phyloP scores from a whole-genome alignment of 2,113 vertebrate species.

The Microtus ochrogaster region DNA sequence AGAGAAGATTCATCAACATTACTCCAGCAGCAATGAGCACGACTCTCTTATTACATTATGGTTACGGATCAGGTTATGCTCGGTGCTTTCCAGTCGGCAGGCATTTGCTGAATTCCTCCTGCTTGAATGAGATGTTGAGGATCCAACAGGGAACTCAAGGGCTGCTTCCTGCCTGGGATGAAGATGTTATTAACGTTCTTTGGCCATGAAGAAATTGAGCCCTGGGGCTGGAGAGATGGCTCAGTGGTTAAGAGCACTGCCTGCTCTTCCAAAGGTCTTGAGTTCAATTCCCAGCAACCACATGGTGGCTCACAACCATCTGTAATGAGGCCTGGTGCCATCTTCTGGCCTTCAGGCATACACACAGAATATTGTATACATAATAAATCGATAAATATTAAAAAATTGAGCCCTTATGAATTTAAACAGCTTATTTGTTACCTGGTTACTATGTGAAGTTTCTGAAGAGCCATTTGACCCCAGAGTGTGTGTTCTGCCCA shows the following conservation, averaged over 20 bases:
- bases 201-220: neutral
- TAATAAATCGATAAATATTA: too few species aligned
- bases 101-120: neutral
- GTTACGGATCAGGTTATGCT: neutral
- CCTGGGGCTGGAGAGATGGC: neutral
- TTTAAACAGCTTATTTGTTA: slow-evolving; percentile 28
- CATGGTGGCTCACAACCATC: too few species aligned
- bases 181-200: neutral
- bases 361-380: too few species aligned
- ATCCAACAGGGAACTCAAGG: neutral
- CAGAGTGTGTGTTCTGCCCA: neutral
- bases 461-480: neutral
- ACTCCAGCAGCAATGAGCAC: neutral
- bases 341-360: too few species aligned
- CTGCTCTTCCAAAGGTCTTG: too few species aligned
- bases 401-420: neutral
- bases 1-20: neutral
- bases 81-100: neutral
- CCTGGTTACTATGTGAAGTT: neutral
- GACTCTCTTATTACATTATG: neutral
- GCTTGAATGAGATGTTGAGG: neutral
- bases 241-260: too few species aligned
- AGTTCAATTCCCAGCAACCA: too few species aligned
- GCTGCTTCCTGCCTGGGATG: neutral
- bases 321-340: too few species aligned